Percentiles rank a stretch among this genome's conserved stretches.
These are phyloP conservation scores for Columbina picui DNA, from an alignment of 2,113 vertebrate genomes.

Conservation along the genomic window DNA sequence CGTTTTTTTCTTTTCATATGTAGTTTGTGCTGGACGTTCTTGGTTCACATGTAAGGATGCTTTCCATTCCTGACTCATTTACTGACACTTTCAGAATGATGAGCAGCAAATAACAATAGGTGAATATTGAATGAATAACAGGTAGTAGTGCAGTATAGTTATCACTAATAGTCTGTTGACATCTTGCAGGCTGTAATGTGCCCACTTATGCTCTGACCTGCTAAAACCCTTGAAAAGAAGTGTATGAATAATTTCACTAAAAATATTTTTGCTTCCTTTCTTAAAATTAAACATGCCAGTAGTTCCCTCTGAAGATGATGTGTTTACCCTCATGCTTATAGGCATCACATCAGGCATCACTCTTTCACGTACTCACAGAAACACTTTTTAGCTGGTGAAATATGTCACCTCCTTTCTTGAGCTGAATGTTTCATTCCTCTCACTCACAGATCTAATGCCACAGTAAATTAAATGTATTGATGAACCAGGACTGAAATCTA, in stretches of 20 bases:
- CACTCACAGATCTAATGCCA: slow-evolving; percentile 31
- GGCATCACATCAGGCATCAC: neutral
- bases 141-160: neutral
- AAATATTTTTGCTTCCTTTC: neutral
- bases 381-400: neutral
- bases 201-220: neutral
- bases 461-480: slow-evolving; percentile 38
- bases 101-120: neutral
- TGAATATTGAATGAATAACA: neutral
- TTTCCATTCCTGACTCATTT: neutral
- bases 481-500: slow-evolving; percentile 43
- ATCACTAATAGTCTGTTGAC: neutral
- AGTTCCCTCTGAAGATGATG: slow-evolving; percentile 1
- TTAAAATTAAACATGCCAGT: slow-evolving; percentile 6
- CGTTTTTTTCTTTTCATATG: neutral
- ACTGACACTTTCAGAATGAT: neutral
- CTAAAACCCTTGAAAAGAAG: neutral
- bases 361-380: neutral
- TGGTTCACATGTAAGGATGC: neutral
- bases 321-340: neutral
- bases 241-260: neutral
- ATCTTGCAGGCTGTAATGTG: neutral
- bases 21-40: neutral
- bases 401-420: slow-evolving; percentile 22
- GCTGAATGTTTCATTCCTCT: slow-evolving; percentile 1